Percentiles rank a stretch among this genome's conserved stretches.
Conservation (phyloP, 2,113 vertebrate genomes). For the Cottus gobio region DNA sequence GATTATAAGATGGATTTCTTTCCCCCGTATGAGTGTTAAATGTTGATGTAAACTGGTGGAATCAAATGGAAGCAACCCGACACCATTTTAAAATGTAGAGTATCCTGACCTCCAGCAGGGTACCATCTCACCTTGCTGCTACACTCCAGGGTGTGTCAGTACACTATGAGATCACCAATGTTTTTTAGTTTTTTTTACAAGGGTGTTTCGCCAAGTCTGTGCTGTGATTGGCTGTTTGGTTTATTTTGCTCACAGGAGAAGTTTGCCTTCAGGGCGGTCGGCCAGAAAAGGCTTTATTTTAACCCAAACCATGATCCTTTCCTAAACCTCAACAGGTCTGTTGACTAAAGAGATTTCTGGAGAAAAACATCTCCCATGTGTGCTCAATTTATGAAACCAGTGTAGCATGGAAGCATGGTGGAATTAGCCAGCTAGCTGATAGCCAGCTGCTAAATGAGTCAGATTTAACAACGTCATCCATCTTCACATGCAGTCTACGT, state of each 20-base stretch:
- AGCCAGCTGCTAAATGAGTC: not conserved
- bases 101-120: not conserved
- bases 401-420: not conserved
- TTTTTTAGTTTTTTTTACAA: not conserved
- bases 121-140: not conserved
- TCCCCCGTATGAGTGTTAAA: too few relatives aligned
- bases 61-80: not conserved
- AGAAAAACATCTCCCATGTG: not conserved
- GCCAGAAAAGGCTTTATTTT: not conserved
- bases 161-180: not conserved
- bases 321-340: not conserved
- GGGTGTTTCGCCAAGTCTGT: not conserved
- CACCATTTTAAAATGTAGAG: not conserved
- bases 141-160: not conserved
- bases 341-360: not conserved
- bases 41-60: not conserved
- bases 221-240: not conserved
- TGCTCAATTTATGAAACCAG: too few relatives aligned
- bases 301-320: not conserved
- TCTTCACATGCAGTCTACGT: not conserved
- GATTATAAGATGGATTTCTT: not conserved
- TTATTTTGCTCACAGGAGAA: not conserved
- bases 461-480: not conserved
- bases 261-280: not conserved
- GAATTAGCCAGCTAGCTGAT: not conserved